Evolutionary conservation across 2,797 vertebrate genomes (phyloP), one percentile per base, ranked within the genome.

Genomic region (Enoplosus armatus): DNA sequence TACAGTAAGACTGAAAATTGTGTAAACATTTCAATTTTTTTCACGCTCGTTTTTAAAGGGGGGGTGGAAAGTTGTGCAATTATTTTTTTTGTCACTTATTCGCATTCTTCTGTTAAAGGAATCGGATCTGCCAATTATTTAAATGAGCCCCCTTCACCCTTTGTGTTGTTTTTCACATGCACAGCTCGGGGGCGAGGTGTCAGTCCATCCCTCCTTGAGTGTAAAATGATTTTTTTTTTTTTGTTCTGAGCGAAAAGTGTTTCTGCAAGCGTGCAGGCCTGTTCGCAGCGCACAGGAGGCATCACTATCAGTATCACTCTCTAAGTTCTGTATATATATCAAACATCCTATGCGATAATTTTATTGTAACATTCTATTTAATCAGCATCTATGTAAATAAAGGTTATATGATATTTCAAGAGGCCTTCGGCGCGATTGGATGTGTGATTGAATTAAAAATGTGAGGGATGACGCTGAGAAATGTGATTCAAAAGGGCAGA

Each of bases 291-390:
- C 77, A 77, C 56, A 66, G 75, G 66, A 76, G 58, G 72, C 81
- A 39, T 60, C 72, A 64, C 54, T 24, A 35, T 79, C 55, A 75
- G 26, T 45, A 72, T 14, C 88, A 63, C 82, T 73, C 82, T 82
- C 78, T 79, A 80, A 84, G 70, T 89, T 92, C 84, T 96, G 94
- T 95, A 95, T 80, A 95, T 90, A 95, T 91, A 94, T 92, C 90
- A 86, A 92, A 91, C 94, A 91, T 92, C 92, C 79, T 91, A 92
- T 91, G 86, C 92, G 89, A 92, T 93, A 89, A 93, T 93, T 94
- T 95, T 95, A 96, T 95, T 96, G 95, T 95, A 96, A 94, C 95
- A 94, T 95, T 95, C 93, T 96, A 96, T 96, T 96, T 96, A 96
- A 96, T 95, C 95, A 89, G 91, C 94, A 95, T 94, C 93, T 93